These are phyloP conservation scores for Rhabdornis inornatus DNA, from an alignment of 2,113 vertebrate genomes.

Conservation along the genomic window DNA sequence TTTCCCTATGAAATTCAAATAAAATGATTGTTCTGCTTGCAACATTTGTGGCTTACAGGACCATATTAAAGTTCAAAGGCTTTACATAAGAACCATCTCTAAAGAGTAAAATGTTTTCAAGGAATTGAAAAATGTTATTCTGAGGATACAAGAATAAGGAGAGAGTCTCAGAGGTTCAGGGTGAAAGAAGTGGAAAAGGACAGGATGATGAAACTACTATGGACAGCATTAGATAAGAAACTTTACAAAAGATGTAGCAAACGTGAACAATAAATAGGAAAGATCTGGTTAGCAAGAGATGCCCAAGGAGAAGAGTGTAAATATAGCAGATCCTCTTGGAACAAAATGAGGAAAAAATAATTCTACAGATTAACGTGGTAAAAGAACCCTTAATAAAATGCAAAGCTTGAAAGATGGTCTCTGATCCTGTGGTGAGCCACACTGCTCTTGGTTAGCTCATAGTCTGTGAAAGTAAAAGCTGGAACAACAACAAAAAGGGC, in stretches of 20 bases:
- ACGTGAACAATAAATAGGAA: not conserved
- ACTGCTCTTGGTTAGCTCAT: not conserved
- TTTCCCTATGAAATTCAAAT: conserved; percentile 9
- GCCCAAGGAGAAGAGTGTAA: not conserved
- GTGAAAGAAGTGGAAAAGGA: not conserved
- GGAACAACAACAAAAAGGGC: not conserved
- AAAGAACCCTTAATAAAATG: not conserved
- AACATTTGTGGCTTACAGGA: not conserved
- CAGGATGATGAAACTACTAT: not conserved
- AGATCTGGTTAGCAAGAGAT: not conserved
- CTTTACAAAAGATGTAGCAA: not conserved
- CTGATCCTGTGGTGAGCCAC: not conserved
- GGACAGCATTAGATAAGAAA: not conserved
- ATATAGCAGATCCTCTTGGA: not conserved
- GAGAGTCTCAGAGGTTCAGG: not conserved
- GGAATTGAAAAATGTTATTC: not conserved
- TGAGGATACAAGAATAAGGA: not conserved
- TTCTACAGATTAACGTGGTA: not conserved
- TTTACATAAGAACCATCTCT: not conserved
- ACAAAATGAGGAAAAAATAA: not conserved
- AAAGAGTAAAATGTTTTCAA: conserved; percentile 21
- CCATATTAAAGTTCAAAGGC: conserved; percentile 1
- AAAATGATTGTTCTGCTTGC: not conserved
- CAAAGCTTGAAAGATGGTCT: not conserved
- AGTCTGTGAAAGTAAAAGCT: not conserved